Conservation (phyloP, 2,888 invertebrate genomes). For the Anthophora plumipes region DNA sequence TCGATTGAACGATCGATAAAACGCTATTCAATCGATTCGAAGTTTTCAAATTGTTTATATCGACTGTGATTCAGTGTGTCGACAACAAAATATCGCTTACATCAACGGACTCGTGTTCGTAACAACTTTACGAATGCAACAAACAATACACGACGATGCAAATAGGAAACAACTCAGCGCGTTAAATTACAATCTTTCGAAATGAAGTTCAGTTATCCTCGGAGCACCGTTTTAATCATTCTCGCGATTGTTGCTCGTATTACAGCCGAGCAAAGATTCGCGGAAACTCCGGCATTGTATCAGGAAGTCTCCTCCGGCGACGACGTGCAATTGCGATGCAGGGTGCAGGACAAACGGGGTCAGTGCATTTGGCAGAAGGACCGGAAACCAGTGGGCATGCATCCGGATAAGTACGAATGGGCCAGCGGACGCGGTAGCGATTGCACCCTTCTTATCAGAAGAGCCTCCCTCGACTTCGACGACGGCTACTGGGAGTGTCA, state of each 20-base stretch:
- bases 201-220: slow-evolving; percentile 14
- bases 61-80: not conserved
- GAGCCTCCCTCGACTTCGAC: slow-evolving; percentile 93
- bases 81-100: not conserved
- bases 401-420: slow-evolving; percentile 96
- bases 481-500: slow-evolving; percentile 97
- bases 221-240: not conserved
- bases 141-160: not conserved
- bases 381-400: slow-evolving; percentile 94
- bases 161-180: not conserved
- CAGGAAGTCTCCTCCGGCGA: slow-evolving; percentile 95
- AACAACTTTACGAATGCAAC: not conserved
- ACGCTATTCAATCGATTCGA: too few species aligned
- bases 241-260: slow-evolving; percentile 4
- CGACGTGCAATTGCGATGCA: slow-evolving; percentile 92
- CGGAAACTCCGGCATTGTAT: slow-evolving; percentile 91
- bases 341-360: slow-evolving; percentile 94
- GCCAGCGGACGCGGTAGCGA: slow-evolving; percentile 89
- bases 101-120: not conserved
- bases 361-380: slow-evolving; percentile 97
- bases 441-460: slow-evolving; percentile 93
- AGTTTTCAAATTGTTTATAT: not conserved
- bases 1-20: not conserved
- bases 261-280: slow-evolving; percentile 89
- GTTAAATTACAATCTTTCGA: not conserved